These are phyloP conservation scores for Calcarius lapponicus DNA, from an alignment of 2,797 vertebrate genomes.

Conservation along the genomic window DNA sequence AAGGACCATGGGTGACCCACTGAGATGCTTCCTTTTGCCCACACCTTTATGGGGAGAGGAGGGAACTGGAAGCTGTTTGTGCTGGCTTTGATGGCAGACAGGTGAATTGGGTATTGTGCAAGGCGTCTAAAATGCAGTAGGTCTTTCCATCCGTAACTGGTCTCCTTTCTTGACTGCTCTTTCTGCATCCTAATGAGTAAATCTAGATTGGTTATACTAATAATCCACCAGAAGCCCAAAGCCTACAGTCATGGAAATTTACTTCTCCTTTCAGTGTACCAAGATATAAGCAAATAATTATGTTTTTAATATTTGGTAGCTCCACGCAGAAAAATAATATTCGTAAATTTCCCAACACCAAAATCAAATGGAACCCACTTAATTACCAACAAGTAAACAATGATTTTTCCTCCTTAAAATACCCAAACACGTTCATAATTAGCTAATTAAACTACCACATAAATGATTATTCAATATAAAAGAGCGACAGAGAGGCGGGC, in stretches of 20 bases:
- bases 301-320: slow-evolving; percentile 53
- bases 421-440: slow-evolving; percentile 51
- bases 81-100: neutral
- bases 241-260: neutral
- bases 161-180: neutral
- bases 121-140: neutral
- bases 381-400: slow-evolving; percentile 62
- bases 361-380: slow-evolving; percentile 62
- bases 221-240: neutral
- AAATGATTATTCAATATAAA: slow-evolving; percentile 62
- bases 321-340: slow-evolving; percentile 36
- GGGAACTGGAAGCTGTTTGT: neutral
- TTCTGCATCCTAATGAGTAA: neutral
- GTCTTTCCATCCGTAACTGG: neutral
- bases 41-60: neutral
- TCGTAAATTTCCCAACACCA: slow-evolving; percentile 38
- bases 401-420: slow-evolving; percentile 53
- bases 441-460: slow-evolving; percentile 63
- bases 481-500: neutral
- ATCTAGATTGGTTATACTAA: neutral
- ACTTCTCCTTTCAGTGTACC: neutral
- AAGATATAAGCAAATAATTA: slow-evolving; percentile 59
- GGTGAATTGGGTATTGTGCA: neutral
- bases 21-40: neutral
- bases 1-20: neutral